A percentile compares a stretch with the other conserved stretches of the same genome.
Evolutionary conservation across 2,888 invertebrate species (phyloP).

Genomic region (Lamellibrachia satsuma): DNA sequence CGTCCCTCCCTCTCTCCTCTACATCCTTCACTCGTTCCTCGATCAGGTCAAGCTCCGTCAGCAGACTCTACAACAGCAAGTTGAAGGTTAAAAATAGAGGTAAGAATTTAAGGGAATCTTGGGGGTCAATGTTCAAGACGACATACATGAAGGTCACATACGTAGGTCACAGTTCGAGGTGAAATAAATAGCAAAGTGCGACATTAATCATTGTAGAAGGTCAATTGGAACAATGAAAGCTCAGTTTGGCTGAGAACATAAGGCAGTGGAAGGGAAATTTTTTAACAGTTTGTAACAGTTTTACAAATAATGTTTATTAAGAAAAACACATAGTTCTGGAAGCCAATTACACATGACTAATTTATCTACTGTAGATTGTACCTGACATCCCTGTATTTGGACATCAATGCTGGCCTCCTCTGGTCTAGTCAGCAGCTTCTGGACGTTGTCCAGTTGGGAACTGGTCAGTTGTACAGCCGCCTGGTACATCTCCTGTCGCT

Average conservation of each 20-base stretch:
- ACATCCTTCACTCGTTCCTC: slow-evolving; percentile 52
- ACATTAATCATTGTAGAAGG: too few species aligned
- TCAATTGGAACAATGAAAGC: too few species aligned
- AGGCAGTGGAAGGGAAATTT: too few species aligned
- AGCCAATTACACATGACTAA: not conserved
- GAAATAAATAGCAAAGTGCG: not conserved
- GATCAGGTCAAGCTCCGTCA: slow-evolving; percentile 52
- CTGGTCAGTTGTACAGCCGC: slow-evolving; percentile 72
- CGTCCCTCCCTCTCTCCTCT: slow-evolving; percentile 48
- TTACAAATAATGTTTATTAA: too few species aligned
- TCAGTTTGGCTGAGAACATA: too few species aligned
- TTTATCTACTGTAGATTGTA: not conserved
- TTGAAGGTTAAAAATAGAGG: not conserved
- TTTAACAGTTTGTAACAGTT: too few species aligned
- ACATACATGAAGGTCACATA: not conserved
- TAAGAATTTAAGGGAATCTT: not conserved
- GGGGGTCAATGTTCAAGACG: not conserved
- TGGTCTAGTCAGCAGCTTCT: not conserved
- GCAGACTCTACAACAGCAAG: slow-evolving; percentile 46
- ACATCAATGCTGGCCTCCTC: not conserved
- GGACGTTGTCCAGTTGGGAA: slow-evolving; percentile 19
- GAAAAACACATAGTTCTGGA: too few species aligned
- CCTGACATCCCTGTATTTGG: not conserved
- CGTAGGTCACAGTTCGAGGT: not conserved
- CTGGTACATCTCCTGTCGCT: slow-evolving; percentile 74